Conservation (phyloP, 64 coral and sea anemone species). For the Acropora tenuis region DNA sequence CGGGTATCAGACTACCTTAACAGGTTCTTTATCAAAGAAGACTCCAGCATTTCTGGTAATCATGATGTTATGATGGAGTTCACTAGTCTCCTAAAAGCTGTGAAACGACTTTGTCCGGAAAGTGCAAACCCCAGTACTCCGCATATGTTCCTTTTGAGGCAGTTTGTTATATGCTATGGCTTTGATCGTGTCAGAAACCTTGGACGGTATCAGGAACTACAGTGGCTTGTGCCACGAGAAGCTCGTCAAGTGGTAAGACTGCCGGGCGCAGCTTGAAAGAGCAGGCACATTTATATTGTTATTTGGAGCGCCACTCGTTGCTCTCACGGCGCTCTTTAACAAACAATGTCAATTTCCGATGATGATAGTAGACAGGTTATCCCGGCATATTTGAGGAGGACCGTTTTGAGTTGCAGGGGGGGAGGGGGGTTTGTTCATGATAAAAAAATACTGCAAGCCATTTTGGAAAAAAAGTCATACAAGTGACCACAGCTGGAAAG, state of each 20-base stretch:
- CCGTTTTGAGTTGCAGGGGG: no score
- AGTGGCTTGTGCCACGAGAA: conserved; percentile 51
- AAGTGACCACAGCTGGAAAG: no score
- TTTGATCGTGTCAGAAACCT: conserved; percentile 26
- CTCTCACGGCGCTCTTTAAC: no score
- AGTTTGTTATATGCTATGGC: conserved; percentile 53
- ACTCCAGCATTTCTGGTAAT: background rate
- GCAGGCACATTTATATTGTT: no score
- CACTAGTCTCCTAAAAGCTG: background rate
- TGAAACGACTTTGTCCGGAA: background rate
- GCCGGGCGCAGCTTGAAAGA: no score
- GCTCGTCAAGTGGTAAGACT: background rate
- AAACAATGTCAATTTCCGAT: no score
- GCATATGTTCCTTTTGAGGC: conserved; percentile 32
- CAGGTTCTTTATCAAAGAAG: background rate
- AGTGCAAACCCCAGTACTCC: background rate
- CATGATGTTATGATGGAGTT: background rate
- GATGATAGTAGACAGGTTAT: no score
- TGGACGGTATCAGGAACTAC: background rate
- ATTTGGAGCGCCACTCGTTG: no score
- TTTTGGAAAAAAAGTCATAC: no score
- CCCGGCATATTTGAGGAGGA: no score
- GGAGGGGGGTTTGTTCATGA: no score
- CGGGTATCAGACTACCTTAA: conserved; percentile 6
- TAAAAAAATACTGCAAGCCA: no score